These are phyloP conservation scores for Mimachlamys varia DNA, from an alignment of 2,888 invertebrate genomes.

Conservation along the genomic window DNA sequence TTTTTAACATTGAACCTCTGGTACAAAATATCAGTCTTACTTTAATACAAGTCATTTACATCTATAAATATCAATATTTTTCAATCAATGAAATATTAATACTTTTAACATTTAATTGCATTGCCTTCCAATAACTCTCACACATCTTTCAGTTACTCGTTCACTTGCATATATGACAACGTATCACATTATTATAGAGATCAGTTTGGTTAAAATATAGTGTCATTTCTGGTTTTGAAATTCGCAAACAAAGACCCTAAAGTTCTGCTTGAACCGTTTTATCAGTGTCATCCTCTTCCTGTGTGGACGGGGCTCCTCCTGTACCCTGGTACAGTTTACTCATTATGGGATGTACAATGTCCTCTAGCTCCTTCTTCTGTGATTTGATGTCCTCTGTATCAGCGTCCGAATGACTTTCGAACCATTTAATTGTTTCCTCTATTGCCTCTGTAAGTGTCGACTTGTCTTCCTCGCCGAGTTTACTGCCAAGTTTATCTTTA, in stretches of 20 bases:
- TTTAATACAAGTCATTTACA: background rate
- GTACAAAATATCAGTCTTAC: no score
- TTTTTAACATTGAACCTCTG: no score
- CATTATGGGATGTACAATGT: conserved; percentile 96
- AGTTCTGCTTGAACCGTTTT: background rate
- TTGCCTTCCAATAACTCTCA: background rate
- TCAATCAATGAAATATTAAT: background rate
- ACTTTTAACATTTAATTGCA: no score
- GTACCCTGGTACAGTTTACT: conserved; percentile 96
- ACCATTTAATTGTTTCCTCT: conserved; percentile 98
- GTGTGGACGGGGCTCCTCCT: conserved; percentile 69
- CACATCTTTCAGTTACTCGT: background rate
- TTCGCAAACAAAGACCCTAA: background rate
- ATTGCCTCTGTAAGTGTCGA: conserved; percentile 95
- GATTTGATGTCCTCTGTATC: conserved; percentile 95
- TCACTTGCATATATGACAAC: background rate
- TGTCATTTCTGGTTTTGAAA: background rate
- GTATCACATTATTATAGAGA: background rate
- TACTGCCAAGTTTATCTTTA: conserved; percentile 97
- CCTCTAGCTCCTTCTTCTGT: conserved; percentile 96
- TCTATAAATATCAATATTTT: background rate
- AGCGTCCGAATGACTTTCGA: conserved; percentile 96
- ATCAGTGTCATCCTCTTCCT: conserved; percentile 32
- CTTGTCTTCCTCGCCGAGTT: conserved; percentile 93
- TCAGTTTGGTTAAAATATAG: no score